Percentiles rank a stretch among this genome's conserved stretches.
Conservation (phyloP, 2,113 vertebrate genomes). For the Eira barbara region DNA sequence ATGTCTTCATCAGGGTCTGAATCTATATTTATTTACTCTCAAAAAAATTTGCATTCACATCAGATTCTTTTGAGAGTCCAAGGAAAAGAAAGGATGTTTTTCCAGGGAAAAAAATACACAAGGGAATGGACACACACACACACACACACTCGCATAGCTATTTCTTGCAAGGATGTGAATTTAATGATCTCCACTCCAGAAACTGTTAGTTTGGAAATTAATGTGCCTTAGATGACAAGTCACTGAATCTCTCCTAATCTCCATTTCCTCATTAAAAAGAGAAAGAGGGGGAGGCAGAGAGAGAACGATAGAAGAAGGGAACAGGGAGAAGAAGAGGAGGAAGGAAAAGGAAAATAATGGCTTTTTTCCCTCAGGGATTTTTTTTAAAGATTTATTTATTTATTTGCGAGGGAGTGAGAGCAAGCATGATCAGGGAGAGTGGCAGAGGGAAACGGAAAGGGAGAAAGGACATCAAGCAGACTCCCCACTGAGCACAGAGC, state of each 20-base stretch:
- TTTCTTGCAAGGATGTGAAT: not conserved
- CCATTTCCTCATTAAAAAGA: not conserved
- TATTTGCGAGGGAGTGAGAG: not conserved
- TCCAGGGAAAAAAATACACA: not conserved
- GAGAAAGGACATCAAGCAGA: not conserved
- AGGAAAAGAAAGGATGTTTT: not conserved
- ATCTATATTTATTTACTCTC: not conserved
- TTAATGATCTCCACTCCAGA: not conserved
- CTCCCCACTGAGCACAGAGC: not conserved
- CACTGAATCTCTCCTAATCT: not conserved
- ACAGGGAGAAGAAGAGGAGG: not conserved
- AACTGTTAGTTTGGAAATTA: not conserved
- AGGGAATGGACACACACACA: not conserved
- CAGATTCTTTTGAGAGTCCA: not conserved
- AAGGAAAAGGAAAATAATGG: not conserved
- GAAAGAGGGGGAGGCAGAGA: not conserved
- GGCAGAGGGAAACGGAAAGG: not conserved
- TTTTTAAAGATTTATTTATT: not conserved
- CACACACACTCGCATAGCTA: not conserved
- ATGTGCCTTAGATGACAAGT: not conserved
- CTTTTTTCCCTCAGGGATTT: not conserved
- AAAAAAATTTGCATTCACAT: not conserved
- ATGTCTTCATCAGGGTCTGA: not conserved
- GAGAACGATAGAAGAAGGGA: not conserved
- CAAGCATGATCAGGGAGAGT: not conserved